These are phyloP conservation scores for Gavia stellata DNA, from an alignment of 2,113 vertebrate genomes.

Conservation along the genomic window DNA sequence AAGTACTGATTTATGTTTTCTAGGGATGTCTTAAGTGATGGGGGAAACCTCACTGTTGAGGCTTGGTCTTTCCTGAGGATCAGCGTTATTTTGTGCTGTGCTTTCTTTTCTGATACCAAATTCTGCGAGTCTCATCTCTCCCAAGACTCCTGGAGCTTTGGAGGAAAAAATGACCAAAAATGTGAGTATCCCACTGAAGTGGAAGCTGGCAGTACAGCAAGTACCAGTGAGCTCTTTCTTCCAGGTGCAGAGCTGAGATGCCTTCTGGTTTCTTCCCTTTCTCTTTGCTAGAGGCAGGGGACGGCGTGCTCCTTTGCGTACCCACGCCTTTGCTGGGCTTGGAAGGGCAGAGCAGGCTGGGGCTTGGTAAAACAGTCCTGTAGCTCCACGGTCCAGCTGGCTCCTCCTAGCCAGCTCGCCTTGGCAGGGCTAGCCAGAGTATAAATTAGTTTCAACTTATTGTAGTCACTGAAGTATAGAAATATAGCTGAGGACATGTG, in stretches of 20 bases:
- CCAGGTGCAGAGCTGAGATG: background rate
- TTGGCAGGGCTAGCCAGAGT: background rate
- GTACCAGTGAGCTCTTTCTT: background rate
- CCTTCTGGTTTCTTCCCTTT: background rate
- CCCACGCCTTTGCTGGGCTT: background rate
- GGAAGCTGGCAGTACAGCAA: background rate
- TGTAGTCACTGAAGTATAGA: constrained; percentile 27
- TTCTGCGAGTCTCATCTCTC: background rate
- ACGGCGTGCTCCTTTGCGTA: accelerated
- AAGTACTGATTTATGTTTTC: background rate
- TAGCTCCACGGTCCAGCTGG: background rate
- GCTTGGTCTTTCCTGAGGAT: background rate
- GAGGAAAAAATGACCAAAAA: background rate
- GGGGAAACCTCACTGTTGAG: background rate
- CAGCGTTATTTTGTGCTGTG: background rate
- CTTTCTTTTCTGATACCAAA: background rate
- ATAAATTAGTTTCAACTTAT: constrained; percentile 33
- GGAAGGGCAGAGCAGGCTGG: background rate
- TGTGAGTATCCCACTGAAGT: background rate
- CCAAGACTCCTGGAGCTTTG: background rate
- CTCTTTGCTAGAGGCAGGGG: background rate
- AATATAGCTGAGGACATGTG: background rate
- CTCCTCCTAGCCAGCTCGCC: background rate
- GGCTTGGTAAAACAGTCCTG: background rate
- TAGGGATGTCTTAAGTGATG: background rate